Conservation (phyloP, 1,140 invertebrate species). For the Pseudomyrmex flavicornis region DNA sequence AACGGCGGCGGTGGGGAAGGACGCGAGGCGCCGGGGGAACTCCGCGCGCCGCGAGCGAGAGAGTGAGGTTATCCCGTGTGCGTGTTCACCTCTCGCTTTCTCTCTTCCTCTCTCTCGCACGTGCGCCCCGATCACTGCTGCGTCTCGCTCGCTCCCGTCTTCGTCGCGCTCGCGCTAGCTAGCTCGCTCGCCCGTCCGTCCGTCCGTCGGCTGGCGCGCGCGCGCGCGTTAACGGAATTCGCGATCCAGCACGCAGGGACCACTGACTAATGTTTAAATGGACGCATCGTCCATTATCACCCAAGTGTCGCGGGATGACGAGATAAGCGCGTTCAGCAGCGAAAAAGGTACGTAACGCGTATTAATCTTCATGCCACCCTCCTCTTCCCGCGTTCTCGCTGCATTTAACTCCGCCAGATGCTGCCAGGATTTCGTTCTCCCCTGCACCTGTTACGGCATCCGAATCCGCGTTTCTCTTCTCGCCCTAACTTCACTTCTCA, state of each 20-base stretch:
- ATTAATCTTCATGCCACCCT: constrained; percentile 17
- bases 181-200: constrained; percentile 30
- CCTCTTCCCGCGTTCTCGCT: constrained; percentile 15
- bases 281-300: constrained; percentile 99
- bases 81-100: constrained; percentile 54
- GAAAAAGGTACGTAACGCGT: constrained; percentile 92
- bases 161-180: neutral
- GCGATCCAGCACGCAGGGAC: constrained; percentile 80
- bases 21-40: constrained; percentile 38
- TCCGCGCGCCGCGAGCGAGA: constrained; percentile 59
- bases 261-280: constrained; percentile 93
- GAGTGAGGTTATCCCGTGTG: constrained; percentile 68
- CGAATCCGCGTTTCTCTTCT: constrained; percentile 66
- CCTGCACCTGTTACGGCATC: constrained; percentile 80
- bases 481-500: constrained; percentile 49
- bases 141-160: neutral
- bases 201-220: constrained; percentile 70
- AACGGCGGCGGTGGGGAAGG: constrained; percentile 17
- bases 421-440: constrained; percentile 64
- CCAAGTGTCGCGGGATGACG: constrained; percentile 98
- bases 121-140: constrained; percentile 54
- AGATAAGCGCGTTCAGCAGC: constrained; percentile 93
- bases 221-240: constrained; percentile 80
- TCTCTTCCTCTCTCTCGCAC: constrained; percentile 60
- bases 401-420: constrained; percentile 73